Conservation (phyloP, 2,797 vertebrate species). For the Poecile montanus region DNA sequence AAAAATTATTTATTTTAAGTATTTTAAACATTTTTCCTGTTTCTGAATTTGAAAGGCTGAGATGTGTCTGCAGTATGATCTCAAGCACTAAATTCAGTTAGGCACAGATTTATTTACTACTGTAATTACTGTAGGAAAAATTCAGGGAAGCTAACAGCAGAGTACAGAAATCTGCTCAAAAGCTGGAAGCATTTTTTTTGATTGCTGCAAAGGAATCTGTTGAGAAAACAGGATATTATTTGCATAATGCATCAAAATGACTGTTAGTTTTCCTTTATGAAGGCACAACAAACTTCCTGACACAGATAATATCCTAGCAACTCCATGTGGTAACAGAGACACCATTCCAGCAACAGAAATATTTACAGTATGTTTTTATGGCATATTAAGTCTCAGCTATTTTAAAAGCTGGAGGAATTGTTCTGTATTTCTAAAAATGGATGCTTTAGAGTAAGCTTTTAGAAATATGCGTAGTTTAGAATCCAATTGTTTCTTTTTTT, state of each 20-base stretch:
- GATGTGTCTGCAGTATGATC: not conserved
- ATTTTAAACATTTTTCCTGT: not conserved
- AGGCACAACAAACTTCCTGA: constrained; percentile 49
- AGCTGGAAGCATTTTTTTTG: not conserved
- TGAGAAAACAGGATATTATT: constrained; percentile 17
- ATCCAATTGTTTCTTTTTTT: not conserved
- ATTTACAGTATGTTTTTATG: constrained; percentile 62
- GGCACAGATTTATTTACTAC: not conserved
- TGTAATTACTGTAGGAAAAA: not conserved
- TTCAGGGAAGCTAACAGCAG: not conserved
- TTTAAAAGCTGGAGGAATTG: constrained; percentile 24
- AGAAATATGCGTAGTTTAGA: not conserved
- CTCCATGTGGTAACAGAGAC: constrained; percentile 39
- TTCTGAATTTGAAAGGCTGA: not conserved
- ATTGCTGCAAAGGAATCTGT: constrained; percentile 35
- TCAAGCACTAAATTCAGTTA: not conserved
- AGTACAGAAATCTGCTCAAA: not conserved
- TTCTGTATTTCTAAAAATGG: constrained; percentile 53
- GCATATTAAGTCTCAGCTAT: constrained; percentile 21
- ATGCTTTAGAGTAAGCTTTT: not conserved
- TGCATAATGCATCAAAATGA: constrained; percentile 35
- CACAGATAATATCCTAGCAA: constrained; percentile 74
- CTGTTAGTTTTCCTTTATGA: constrained; percentile 54
- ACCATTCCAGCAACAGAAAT: constrained; percentile 47
- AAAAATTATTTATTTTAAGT: not conserved